Base-by-base conservation (phyloP, 2,113 vertebrate genomes). In the Ranitomeya variabilis region DNA sequence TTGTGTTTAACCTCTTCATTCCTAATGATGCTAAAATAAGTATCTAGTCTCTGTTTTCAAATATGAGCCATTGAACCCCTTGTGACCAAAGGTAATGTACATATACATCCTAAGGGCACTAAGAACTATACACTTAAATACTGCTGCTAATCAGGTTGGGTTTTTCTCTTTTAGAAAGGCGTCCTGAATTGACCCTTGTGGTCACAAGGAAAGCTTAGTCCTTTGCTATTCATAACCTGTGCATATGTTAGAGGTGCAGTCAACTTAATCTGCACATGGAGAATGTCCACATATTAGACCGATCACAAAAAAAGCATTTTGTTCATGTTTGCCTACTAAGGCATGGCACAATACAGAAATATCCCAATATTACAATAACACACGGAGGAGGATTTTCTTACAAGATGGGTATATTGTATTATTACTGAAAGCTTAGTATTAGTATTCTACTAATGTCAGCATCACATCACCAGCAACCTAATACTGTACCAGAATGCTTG, bases 401-500 rank as follows among this genome's bases (percentile, higher is more conserved):
- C 26, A 26, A 79, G 52, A 16, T 31, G 8, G 31, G 45, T 52
- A 83, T 67, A 83, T 83, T 69, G 64, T 54, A 69, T n/a, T 69
- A 23, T 54, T 23, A 21, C 64, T 71, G 45, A 66, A 76, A 55
- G 82, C n/a, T 16, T 15, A 18, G 16, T 64, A 84, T 83, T 83
- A 84, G 64, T 52, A 84, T 84, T 64, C 80, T 8, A 62, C 59
- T 51, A 64, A 45, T 83, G 80, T 79, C 59, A 21, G 80, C 59
- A 83, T 51, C 59, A 83, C 80, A 83, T 83, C 26, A 83, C 80
- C 60, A 64, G 80, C 31, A 83, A 45, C 64, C 67, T 52, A 66
- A 83, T 83, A 83, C 81, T 83, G 62, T 83, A 71, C 64, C 64
- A 67, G 52, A 26, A 55, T 55, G 82, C n/a, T n/a, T 84, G 23